Percentiles rank a stretch among this genome's conserved stretches.
These are phyloP conservation scores for Felis chaus DNA, from an alignment of 2,113 vertebrate species.

Conservation along the genomic window DNA sequence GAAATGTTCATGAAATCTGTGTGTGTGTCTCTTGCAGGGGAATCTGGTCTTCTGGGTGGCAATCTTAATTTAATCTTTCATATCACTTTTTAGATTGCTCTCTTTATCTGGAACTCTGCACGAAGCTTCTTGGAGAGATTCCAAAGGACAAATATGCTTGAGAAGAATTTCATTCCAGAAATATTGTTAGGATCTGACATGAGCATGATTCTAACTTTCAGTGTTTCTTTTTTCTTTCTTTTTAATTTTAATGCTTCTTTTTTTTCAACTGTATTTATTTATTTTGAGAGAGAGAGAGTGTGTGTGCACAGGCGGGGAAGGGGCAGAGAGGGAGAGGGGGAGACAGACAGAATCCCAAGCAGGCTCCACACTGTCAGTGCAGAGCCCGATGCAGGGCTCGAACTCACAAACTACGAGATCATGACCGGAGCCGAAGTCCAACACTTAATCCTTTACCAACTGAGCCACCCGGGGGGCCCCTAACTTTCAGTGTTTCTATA, in stretches of 20 bases:
- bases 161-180: slow-evolving; percentile 8
- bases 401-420: no score
- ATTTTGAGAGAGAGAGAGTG: no score
- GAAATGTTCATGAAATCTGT: not conserved
- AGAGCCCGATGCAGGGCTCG: no score
- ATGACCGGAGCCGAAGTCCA: no score
- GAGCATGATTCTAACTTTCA: not conserved
- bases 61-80: not conserved
- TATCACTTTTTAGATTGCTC: not conserved
- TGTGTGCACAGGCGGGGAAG: no score
- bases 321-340: no score
- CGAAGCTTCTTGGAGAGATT: not conserved
- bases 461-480: not conserved
- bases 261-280: no score
- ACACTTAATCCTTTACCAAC: no score
- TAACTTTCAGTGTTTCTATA: not conserved
- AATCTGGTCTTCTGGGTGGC: not conserved
- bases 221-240: not conserved
- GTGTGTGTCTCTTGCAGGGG: not conserved
- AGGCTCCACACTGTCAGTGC: no score
- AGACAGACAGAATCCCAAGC: no score
- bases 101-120: not conserved
- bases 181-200: not conserved
- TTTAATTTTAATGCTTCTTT: no score
- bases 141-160: not conserved